Conservation (phyloP, 1,140 invertebrate species). For the Pararge aegeria region DNA sequence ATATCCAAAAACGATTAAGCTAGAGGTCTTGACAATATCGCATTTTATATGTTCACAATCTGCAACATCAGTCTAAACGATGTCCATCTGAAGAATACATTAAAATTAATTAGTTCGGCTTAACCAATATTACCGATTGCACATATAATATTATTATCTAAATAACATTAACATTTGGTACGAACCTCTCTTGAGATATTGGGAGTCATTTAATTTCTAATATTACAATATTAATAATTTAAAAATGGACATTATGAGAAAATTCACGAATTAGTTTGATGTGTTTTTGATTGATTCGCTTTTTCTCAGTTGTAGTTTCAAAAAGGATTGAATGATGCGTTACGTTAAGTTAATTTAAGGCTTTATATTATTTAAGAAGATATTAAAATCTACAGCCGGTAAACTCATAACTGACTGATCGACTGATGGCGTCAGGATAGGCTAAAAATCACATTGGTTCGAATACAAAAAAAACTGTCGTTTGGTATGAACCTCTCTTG, state of each 20-base stretch:
- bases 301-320: no score
- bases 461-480: conserved; percentile 33
- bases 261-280: background rate
- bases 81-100: no score
- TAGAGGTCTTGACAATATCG: conserved; percentile 14
- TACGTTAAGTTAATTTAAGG: no score
- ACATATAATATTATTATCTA: conserved; percentile 18
- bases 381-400: no score
- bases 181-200: conserved; percentile 29
- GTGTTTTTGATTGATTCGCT: no score
- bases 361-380: no score
- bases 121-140: conserved; percentile 9
- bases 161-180: conserved; percentile 40
- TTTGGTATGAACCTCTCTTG: conserved; percentile 38
- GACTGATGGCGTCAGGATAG: no score
- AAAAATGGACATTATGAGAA: conserved; percentile 8
- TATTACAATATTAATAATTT: conserved; percentile 15
- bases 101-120: no score
- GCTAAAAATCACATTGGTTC: no score
- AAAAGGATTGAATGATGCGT: no score
- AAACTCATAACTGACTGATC: no score
- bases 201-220: conserved; percentile 14
- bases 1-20: conserved; percentile 27
- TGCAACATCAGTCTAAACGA: background rate
- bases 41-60: conserved; percentile 7